A percentile compares a stretch with the other conserved stretches of the same genome.
phyloP scores from a whole-genome alignment of 2,797 vertebrate genomes.

The Anguilla obscura region DNA sequence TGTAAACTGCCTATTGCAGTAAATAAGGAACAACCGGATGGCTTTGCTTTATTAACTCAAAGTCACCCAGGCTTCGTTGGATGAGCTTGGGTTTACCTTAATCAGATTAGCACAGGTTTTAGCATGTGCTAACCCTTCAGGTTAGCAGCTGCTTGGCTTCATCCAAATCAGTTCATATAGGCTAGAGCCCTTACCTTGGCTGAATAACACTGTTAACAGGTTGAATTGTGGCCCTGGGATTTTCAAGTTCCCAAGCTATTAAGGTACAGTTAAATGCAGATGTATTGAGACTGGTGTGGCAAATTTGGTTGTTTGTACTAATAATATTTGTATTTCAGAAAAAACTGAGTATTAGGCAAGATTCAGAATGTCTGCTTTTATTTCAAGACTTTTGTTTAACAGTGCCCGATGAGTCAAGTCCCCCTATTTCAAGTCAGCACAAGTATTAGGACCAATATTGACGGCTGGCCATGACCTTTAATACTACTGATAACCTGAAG shows the following conservation, averaged over 20 bases:
- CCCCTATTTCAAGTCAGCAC: too few relatives aligned
- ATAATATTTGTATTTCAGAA: too few relatives aligned
- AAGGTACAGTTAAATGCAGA: neutral
- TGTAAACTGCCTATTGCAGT: neutral
- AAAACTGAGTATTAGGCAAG: too few relatives aligned
- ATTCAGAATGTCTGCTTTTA: too few relatives aligned
- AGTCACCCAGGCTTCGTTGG: neutral
- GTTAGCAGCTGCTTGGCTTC: neutral
- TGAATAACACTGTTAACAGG: neutral
- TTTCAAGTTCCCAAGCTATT: neutral
- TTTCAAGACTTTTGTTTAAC: too few relatives aligned
- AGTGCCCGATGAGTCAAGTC: too few relatives aligned
- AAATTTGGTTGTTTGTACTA: too few relatives aligned
- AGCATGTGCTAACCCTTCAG: neutral
- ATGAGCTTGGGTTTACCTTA: slow-evolving; percentile 14
- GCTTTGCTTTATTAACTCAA: neutral
- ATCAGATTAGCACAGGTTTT: neutral
- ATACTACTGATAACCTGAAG: neutral
- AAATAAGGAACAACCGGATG: neutral
- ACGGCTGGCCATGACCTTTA: neutral
- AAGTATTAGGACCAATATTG: neutral
- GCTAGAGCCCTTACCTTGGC: neutral
- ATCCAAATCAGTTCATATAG: neutral
- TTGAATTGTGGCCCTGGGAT: neutral
- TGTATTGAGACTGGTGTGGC: too few relatives aligned